Evolutionary conservation across 2,797 vertebrate species (phyloP).

Genomic region (Gallirallus australis): DNA sequence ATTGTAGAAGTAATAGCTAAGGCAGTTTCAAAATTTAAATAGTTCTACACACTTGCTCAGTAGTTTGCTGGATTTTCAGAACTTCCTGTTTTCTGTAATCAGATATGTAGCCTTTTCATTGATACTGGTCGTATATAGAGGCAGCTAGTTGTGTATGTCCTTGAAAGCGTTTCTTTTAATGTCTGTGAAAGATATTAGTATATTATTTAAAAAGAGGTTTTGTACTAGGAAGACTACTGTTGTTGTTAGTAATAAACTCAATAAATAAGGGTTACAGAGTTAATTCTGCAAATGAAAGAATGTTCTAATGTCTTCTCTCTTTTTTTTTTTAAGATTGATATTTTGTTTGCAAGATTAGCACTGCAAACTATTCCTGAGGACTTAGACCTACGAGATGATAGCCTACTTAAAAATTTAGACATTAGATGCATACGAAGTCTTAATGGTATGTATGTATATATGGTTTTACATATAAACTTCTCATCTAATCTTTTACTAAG

Average conservation of each 20-base stretch:
- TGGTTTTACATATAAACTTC: not conserved
- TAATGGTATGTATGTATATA: constrained; percentile 81
- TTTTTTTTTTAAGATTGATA: constrained; percentile 84
- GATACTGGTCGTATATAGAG: not conserved
- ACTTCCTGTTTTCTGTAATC: not conserved
- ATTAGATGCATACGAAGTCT: constrained; percentile 90
- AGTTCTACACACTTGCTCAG: not conserved
- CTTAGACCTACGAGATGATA: constrained; percentile 88
- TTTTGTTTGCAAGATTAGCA: constrained; percentile 88
- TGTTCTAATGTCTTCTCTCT: not conserved
- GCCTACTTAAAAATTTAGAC: constrained; percentile 87
- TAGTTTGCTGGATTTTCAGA: not conserved
- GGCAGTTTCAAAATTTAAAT: not conserved
- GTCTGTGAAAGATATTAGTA: not conserved
- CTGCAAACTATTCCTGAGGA: constrained; percentile 88
- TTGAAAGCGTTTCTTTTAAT: not conserved
- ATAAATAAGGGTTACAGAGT: not conserved
- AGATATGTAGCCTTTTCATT: not conserved
- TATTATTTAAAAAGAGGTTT: not conserved
- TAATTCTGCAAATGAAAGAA: not conserved
- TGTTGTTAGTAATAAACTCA: not conserved
- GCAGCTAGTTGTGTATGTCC: rapidly evolving
- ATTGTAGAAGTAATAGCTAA: not conserved
- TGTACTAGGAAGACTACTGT: not conserved
- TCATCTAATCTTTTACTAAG: not conserved